Percentiles rank a stretch among this genome's conserved stretches.
phyloP scores from a whole-genome alignment of 2,888 invertebrate genomes.

The Pecten maximus region DNA sequence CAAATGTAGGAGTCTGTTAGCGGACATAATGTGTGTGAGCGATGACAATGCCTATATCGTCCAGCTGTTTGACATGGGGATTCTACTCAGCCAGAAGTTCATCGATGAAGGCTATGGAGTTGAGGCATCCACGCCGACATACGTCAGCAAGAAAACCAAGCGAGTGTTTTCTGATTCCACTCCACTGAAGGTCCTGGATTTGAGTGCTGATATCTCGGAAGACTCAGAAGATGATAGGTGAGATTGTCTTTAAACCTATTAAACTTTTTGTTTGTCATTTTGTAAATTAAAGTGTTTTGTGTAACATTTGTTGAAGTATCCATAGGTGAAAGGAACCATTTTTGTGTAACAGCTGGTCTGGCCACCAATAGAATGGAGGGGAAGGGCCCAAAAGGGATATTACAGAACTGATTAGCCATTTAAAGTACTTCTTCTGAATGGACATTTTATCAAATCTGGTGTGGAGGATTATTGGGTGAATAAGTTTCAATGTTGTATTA shows the following conservation, averaged over 20 bases:
- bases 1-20: slow-evolving; percentile 63
- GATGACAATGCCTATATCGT: slow-evolving; percentile 63
- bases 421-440: too few relatives aligned
- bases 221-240: slow-evolving; percentile 8
- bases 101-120: slow-evolving; percentile 64
- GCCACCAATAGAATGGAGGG: too few relatives aligned
- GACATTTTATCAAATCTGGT: too few relatives aligned
- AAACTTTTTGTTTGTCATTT: background rate
- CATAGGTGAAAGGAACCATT: too few relatives aligned
- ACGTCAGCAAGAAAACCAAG: slow-evolving; percentile 62
- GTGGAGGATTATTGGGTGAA: too few relatives aligned
- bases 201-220: background rate
- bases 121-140: slow-evolving; percentile 60
- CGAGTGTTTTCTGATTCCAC: slow-evolving; percentile 65
- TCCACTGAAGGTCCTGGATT: background rate
- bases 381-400: too few relatives aligned
- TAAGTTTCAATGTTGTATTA: too few relatives aligned
- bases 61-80: slow-evolving; percentile 72
- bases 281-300: background rate
- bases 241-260: background rate
- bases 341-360: too few relatives aligned
- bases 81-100: slow-evolving; percentile 67
- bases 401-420: too few relatives aligned
- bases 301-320: too few relatives aligned
- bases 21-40: slow-evolving; percentile 64